Percentiles rank a stretch among this genome's conserved stretches.
Conservation (phyloP, 1,140 invertebrate species). For the Oryctes rhinoceros region DNA sequence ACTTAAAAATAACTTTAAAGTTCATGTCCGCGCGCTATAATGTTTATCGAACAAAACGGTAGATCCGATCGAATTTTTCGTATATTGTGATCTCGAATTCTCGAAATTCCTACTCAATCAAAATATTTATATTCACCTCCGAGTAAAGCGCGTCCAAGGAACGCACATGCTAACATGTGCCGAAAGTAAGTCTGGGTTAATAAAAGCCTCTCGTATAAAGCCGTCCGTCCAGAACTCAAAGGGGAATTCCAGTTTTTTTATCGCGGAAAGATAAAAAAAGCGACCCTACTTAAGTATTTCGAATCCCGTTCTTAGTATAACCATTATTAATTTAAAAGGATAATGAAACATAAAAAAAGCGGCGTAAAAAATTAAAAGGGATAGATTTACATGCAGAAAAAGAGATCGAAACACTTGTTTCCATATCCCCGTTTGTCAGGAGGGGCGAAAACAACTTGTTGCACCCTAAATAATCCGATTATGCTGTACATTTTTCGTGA, state of each 20-base stretch:
- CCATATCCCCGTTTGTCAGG: not conserved
- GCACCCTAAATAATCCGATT: not conserved
- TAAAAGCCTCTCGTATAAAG: not conserved
- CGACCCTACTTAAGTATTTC: not conserved
- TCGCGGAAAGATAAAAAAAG: not conserved
- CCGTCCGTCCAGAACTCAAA: not conserved
- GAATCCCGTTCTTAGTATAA: not conserved
- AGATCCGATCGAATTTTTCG: not conserved
- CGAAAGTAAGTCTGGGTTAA: not conserved
- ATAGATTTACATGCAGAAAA: not conserved
- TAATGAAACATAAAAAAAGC: not conserved
- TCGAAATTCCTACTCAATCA: conserved; percentile 10
- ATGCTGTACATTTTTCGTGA: not conserved
- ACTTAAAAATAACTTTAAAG: conserved; percentile 11
- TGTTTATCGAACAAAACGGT: not conserved
- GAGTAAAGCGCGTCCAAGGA: not conserved
- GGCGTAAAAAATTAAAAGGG: not conserved
- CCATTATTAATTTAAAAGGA: not conserved
- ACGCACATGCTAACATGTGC: conserved; percentile 8
- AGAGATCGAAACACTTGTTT: not conserved
- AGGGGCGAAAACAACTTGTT: not conserved
- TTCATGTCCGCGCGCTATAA: not conserved
- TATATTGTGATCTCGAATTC: conserved; percentile 18
- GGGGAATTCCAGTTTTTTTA: not conserved
- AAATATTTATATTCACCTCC: conserved; percentile 19